Evolutionary conservation across 2,888 invertebrate genomes (phyloP), one percentile per base, ranked within the genome.

Genomic region (Fissipunctia ypsillon): DNA sequence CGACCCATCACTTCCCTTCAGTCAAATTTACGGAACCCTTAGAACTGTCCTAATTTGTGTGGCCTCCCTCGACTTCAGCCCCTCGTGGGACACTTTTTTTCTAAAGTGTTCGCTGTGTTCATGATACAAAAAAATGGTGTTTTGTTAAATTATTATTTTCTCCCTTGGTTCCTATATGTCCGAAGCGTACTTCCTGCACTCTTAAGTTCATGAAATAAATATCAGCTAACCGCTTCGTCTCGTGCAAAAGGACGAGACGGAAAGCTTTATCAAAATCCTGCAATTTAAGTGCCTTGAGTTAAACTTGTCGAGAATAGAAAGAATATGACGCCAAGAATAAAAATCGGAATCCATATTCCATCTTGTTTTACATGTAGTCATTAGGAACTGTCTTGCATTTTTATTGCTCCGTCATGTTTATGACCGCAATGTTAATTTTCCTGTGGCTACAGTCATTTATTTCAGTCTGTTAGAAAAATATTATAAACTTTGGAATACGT

Each of bases 91-190:
- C n/a, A 43, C n/a, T 59, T 60, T 59, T 60, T 60, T 35, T 45
- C 35, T 54, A 41, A 14, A 25, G 69, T 57, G 14, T 68, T 72
- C 31, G 28, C 25, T 35, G 14, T 41, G 63, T 68, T 70, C 43
- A 48, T 43, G 3, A 25, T 61, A 59, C 43, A 56, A 35, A 56
- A 60, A 54, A 66, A 50, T 78, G 76, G 77, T 73, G 84, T 89
- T 90, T 90, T 91, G 90, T 45, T 91, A 89, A 81, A 76, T 85
- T 87, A 84, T 86, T 81, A 59, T 69, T 81, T 84, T 81, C 78
- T 76, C 84, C 78, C 76, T 83, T 78, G 80, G 81, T 89, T 90
- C 89, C 88, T 87, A 73, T 83, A 78, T 76, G 84, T 84, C 78
- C 63, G 75, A 52, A 61, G 69, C 67, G 70, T 60, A 74, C 60